Conservation (phyloP, 2,113 vertebrate genomes). For the Macrotis lagotis region DNA sequence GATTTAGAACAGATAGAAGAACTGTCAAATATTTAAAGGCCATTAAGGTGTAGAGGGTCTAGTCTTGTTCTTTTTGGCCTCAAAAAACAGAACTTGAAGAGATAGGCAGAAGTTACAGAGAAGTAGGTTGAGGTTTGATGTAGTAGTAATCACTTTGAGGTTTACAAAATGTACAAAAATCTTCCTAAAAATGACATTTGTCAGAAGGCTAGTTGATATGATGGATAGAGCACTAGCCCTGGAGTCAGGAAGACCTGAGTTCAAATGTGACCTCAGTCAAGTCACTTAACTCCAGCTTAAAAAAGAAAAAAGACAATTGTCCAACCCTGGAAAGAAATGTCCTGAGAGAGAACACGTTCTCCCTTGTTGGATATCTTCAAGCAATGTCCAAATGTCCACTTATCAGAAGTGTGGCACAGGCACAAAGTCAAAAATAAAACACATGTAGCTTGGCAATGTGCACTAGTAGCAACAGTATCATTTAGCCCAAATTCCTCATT, state of each 20-base stretch:
- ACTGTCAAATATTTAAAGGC: neutral
- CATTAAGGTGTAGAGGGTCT: neutral
- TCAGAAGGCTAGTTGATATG: too few relatives aligned
- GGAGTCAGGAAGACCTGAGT: too few relatives aligned
- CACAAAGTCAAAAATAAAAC: neutral
- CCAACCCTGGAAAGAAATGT: neutral
- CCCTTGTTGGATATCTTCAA: neutral
- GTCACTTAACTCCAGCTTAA: too few relatives aligned
- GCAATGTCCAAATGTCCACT: neutral
- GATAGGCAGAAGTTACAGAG: neutral
- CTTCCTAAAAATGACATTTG: neutral
- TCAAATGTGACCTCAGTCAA: too few relatives aligned
- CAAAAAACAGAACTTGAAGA: neutral
- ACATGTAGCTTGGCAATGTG: neutral
- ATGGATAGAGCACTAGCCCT: too few relatives aligned
- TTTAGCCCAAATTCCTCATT: neutral
- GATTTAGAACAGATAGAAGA: neutral
- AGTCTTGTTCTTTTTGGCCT: too few relatives aligned
- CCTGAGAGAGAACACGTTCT: neutral
- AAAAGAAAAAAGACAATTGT: neutral
- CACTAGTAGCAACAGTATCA: neutral
- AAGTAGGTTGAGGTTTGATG: neutral
- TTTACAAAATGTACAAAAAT: neutral
- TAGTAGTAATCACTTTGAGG: neutral
- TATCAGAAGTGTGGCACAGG: neutral